These are phyloP conservation scores for Gallinago solitaria DNA, from an alignment of 2,797 vertebrate species.

Conservation along the genomic window DNA sequence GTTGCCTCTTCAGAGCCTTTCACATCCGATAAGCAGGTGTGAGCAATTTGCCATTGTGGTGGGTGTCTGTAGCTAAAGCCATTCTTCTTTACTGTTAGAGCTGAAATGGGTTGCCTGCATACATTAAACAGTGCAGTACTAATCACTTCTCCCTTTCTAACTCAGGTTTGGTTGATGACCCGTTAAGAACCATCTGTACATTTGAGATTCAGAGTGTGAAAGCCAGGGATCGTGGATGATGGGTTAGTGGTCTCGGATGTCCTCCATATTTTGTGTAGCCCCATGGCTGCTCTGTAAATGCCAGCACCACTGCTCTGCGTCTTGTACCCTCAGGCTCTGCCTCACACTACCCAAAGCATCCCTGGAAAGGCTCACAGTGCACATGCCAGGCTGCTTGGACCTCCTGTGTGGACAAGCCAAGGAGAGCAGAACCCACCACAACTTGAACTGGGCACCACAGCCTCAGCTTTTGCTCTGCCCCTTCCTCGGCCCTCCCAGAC, in stretches of 20 bases:
- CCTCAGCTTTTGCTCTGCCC: background rate
- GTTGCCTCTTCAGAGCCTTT: slow-evolving; percentile 9
- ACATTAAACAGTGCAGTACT: background rate
- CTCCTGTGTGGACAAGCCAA: background rate
- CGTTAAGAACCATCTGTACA: background rate
- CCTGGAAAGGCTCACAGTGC: background rate
- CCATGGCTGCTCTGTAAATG: background rate
- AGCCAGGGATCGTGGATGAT: background rate
- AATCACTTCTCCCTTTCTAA: background rate
- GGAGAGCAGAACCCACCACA: background rate
- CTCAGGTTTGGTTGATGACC: background rate
- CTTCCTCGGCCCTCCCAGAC: background rate
- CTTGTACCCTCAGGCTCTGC: background rate
- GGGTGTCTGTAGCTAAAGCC: background rate
- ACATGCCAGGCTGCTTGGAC: background rate
- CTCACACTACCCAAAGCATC: background rate
- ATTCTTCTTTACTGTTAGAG: slow-evolving; percentile 43
- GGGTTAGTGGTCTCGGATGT: background rate
- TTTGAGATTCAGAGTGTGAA: background rate
- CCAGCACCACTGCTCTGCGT: background rate
- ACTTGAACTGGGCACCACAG: background rate
- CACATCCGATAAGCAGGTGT: slow-evolving; percentile 42
- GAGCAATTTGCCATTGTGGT: slow-evolving; percentile 41
- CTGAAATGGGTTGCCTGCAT: slow-evolving; percentile 17
- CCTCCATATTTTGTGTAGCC: background rate